Evolutionary conservation across 2,888 invertebrate genomes (phyloP).

Genomic region (Tryphoninae sp.): DNA sequence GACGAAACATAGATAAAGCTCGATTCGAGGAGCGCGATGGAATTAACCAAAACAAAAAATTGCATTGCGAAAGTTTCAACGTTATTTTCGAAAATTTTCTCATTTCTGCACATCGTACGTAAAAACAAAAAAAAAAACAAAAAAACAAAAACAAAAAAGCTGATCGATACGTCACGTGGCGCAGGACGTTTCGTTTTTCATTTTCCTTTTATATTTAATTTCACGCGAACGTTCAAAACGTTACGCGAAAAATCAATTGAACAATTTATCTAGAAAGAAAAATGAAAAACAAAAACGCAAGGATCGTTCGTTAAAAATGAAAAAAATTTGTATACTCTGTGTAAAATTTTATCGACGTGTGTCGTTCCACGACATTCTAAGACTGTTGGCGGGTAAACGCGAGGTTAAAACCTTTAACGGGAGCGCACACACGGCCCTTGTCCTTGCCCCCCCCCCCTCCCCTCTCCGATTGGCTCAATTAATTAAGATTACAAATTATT

Average conservation of each 20-base stretch:
- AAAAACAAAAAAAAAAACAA: not conserved
- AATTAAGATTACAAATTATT: conserved; percentile 71
- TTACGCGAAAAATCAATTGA: conserved; percentile 25
- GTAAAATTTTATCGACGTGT: conserved; percentile 13
- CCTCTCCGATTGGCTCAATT: conserved; percentile 75
- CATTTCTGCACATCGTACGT: not conserved
- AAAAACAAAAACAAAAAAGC: conserved; percentile 5
- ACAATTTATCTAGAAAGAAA: conserved; percentile 48
- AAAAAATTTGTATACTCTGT: conserved; percentile 41
- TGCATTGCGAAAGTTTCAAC: conserved; percentile 28
- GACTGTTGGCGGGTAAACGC: conserved; percentile 50
- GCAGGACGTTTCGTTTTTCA: conserved; percentile 39
- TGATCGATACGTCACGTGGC: conserved; percentile 24
- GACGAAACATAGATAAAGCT: conserved; percentile 10
- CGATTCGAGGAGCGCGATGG: conserved; percentile 9
- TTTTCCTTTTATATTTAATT: not conserved
- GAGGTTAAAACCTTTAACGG: conserved; percentile 43
- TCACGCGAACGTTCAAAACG: conserved; percentile 24
- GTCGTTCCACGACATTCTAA: conserved; percentile 42
- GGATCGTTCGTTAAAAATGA: not conserved
- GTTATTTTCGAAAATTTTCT: conserved; percentile 32
- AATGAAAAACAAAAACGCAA: conserved; percentile 4
- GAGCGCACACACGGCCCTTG: conserved; percentile 68
- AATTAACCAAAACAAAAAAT: not conserved
- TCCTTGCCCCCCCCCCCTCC: no score